Percentiles rank a stretch among this genome's conserved stretches.
Evolutionary conservation across 2,888 invertebrate species (phyloP).

Genomic region (Ichneumon xanthorius): DNA sequence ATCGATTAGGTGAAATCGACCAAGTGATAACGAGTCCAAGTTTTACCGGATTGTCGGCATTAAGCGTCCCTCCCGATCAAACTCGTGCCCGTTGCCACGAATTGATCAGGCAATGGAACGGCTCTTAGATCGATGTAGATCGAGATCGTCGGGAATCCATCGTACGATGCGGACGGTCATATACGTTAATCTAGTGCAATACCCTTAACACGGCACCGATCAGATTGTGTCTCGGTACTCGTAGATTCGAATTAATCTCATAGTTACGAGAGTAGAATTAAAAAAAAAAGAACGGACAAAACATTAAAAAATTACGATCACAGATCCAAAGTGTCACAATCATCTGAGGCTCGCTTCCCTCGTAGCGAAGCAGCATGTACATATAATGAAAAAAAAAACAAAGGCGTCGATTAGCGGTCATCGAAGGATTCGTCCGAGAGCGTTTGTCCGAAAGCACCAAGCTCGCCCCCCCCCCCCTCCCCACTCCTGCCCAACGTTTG

Average conservation of each 20-base stretch:
- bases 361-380: constrained; percentile 73
- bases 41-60: constrained; percentile 59
- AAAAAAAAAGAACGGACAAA: constrained; percentile 6
- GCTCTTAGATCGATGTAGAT: constrained; percentile 38
- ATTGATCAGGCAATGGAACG: not conserved
- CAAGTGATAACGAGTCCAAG: constrained; percentile 41
- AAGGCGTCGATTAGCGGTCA: not conserved
- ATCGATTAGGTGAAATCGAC: constrained; percentile 56
- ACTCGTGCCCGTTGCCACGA: not conserved
- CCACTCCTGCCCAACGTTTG: not conserved
- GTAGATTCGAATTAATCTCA: constrained; percentile 21
- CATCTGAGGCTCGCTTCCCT: constrained; percentile 72
- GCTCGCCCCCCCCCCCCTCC: not conserved
- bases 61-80: constrained; percentile 29
- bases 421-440: constrained; percentile 7
- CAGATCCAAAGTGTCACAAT: constrained; percentile 75
- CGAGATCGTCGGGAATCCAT: constrained; percentile 14
- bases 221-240: constrained; percentile 40
- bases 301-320: constrained; percentile 38
- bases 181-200: constrained; percentile 65
- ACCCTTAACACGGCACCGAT: constrained; percentile 43
- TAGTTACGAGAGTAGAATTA: constrained; percentile 10
- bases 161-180: constrained; percentile 42
- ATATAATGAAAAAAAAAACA: constrained; percentile 70
- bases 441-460: not conserved